A percentile compares a stretch with the other conserved stretches of the same genome.
Evolutionary conservation across 2,113 vertebrate genomes (phyloP).

Genomic region (Lagenorhynchus albirostris): DNA sequence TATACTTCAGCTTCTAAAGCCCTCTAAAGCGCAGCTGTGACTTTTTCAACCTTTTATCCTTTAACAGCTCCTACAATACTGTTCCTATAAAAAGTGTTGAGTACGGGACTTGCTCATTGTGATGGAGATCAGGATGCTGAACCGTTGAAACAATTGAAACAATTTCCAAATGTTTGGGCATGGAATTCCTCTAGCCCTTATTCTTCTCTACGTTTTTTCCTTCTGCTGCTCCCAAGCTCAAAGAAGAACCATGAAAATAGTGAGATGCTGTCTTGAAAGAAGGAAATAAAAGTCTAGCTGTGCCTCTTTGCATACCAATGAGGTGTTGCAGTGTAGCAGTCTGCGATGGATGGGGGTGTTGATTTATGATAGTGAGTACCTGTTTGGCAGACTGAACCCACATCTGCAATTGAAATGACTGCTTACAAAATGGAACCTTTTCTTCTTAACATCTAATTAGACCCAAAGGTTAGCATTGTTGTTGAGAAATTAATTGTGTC

Average conservation of each 20-base stretch:
- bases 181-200: neutral
- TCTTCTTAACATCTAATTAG: neutral
- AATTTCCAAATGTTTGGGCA: neutral
- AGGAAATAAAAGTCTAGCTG: neutral
- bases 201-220: neutral
- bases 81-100: neutral
- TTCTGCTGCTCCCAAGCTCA: neutral
- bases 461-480: neutral
- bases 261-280: conserved; percentile 6
- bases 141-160: neutral
- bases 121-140: conserved; percentile 33
- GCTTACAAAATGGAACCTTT: neutral
- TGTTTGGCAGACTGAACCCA: neutral
- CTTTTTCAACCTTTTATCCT: neutral
- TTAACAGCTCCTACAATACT: neutral
- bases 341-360: neutral
- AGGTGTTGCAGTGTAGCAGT: neutral
- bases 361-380: conserved; percentile 22
- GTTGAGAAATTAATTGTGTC: neutral
- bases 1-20: neutral
- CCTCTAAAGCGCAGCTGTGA: neutral
- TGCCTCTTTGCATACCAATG: conserved; percentile 15
- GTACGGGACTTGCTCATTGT: neutral
- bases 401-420: conserved; percentile 55
- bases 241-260: conserved; percentile 25